Percentiles rank a stretch among this genome's conserved stretches.
Evolutionary conservation across 30 jellyfish, hydroid and myxozoan genomes (phyloP).

Genomic region (Pseudorhiza aurosa): DNA sequence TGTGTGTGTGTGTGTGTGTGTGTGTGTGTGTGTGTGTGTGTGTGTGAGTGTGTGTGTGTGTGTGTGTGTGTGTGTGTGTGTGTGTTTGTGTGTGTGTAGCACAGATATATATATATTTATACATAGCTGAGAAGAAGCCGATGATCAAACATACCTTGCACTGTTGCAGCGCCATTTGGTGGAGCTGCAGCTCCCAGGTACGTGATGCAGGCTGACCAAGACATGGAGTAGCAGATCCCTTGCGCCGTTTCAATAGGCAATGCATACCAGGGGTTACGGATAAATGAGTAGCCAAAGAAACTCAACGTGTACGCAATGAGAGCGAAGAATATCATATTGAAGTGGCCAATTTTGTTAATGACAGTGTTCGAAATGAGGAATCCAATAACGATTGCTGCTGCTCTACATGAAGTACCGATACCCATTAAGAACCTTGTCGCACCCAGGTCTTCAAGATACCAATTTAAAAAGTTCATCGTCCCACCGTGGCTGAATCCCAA

Average conservation of each 20-base stretch:
- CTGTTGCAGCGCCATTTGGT: constrained; percentile 89
- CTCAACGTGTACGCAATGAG: constrained; percentile 84
- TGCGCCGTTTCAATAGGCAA: constrained; percentile 93
- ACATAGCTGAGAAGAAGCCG: background rate
- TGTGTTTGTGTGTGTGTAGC: too few relatives aligned
- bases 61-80: too few relatives aligned
- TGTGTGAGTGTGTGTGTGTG: too few relatives aligned
- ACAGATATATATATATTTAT: too few relatives aligned
- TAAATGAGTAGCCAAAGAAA: constrained; percentile 85
- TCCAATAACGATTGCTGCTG: constrained; percentile 81
- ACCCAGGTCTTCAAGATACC: constrained; percentile 99
- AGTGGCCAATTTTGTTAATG: constrained; percentile 77
- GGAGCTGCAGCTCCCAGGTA: constrained; percentile 98
- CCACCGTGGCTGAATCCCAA: constrained; percentile 99
- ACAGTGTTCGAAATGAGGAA: constrained; percentile 75
- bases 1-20: too few relatives aligned
- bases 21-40: too few relatives aligned
- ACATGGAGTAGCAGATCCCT: constrained; percentile 91
- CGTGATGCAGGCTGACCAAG: constrained; percentile 99
- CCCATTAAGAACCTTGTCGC: constrained; percentile 99
- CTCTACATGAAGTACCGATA: constrained; percentile 90
- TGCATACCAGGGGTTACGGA: constrained; percentile 97
- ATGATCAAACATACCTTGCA: constrained; percentile 80
- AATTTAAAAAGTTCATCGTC: constrained; percentile 95
- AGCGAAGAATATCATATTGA: constrained; percentile 80